Base-by-base conservation (phyloP, 2,797 vertebrate genomes). In the Pygocentrus nattereri region DNA sequence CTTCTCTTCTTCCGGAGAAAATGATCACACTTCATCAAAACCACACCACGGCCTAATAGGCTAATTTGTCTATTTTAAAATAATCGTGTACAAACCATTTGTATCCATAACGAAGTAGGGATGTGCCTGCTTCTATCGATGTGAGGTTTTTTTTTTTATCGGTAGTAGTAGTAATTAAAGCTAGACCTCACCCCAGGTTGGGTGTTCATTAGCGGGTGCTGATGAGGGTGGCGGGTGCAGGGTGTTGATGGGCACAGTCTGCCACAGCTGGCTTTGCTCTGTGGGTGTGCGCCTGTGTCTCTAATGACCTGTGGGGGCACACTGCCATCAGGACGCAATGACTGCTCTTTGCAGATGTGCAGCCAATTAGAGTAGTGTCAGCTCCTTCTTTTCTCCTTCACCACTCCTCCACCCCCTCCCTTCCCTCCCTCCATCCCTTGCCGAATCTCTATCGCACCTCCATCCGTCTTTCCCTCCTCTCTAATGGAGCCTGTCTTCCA, bases 31-130 rank as follows among this genome's bases (percentile, higher is more conserved):
- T 84, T 76, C 59, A 84, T 84, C 79, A 81, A 84, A 81, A 67
- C 30, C 75, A 62, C 67, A 50, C 49, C 19, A 5, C 7, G 21
- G 4, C 44, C 78, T 83, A 86, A 85, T 85, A 83, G 86, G 44
- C 87, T 85, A 76, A 87, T 87, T 87, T 84, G 71, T 85, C 74
- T 82, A 76, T 81, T 83, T 79, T 30, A 69, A 86, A 85, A 77
- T 65, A 65, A 74, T 84, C 52, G 12, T 58, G 49, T 56, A 52
- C n/a, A 19, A 47, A 16, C 67, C 38, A 77, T 81, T 86, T 79
- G 70, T 77, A 71, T 71, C 76, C 78, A 71, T 78, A 73, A 85
- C 52, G 44, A 61, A 84, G 76, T 49, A 21, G 12, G 19, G 7
- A 25, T 38, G 68, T 21, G n/a, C 1, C 27, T 74, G 31, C 18